Evolutionary conservation across 2,888 invertebrate species (phyloP).

Genomic region (Polyommatus iphigenia): DNA sequence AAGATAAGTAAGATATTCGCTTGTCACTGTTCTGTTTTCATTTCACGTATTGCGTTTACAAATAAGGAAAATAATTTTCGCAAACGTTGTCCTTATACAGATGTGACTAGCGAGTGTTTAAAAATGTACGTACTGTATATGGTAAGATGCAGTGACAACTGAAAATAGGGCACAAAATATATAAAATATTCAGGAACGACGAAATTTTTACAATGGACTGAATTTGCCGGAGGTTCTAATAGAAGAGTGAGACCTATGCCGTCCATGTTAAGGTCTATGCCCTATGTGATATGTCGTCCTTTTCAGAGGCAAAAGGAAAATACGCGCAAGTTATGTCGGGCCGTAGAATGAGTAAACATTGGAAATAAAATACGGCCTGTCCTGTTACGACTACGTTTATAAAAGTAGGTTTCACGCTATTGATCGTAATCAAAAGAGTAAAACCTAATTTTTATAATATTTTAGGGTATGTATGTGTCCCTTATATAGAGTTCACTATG

Average conservation of each 20-base stretch:
- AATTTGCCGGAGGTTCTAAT: background rate
- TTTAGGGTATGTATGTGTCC: no score
- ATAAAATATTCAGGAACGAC: background rate
- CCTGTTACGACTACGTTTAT: no score
- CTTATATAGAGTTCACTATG: no score
- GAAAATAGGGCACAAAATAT: background rate
- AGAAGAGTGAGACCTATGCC: background rate
- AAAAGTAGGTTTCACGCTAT: no score
- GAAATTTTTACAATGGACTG: background rate
- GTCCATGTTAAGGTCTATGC: background rate
- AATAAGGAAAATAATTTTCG: background rate
- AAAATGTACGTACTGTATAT: background rate
- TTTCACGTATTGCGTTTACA: conserved; percentile 1
- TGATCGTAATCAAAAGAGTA: no score
- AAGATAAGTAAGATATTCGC: background rate
- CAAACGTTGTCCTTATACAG: background rate
- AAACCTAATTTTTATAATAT: no score
- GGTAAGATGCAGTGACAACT: background rate
- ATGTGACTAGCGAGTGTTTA: background rate
- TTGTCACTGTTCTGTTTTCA: background rate
- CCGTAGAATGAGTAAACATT: no score
- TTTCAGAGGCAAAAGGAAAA: background rate
- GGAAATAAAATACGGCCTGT: no score
- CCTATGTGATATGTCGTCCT: background rate
- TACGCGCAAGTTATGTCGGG: no score